Base-by-base conservation (phyloP, 2,113 vertebrate species). In the Chaenocephalus aceratus region DNA sequence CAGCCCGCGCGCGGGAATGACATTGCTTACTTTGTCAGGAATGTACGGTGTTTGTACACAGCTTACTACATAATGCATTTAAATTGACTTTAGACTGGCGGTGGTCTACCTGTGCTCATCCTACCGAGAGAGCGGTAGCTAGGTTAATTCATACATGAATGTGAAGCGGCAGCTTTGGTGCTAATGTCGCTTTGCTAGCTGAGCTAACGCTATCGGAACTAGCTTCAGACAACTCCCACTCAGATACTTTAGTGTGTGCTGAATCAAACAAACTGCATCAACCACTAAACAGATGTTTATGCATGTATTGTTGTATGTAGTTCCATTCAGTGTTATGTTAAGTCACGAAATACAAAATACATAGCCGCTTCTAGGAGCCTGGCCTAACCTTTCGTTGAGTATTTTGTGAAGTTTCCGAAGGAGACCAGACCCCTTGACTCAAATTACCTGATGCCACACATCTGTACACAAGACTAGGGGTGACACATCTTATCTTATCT, bases 1-100 rank as follows among this genome's bases (percentile, higher is more conserved):
- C 53, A 58, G 58, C 86, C 77, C 85, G 90, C 90, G 92, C 91
- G 92, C 92, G 92, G 91, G 91, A 93, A 88, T 84, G 80, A 54
- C 73, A 52, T 34, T 10, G 83, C 68, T 77, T 80, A 74, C 36
- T 21, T 36, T 2, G 3, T 51, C 0, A 3, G 2, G 0, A 44
- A 79, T n/a, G 5, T 3, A 1, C 0, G 1, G 0, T 12, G 70
- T 52, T 4, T 64, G 3, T 1, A 41, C 0, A 16, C 2, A 41
- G 6, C 11, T 51, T 7, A 4, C 34, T 0, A 14, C 0, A 0
- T 6, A 5, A 3, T 5, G 1, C 3, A 1, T 21, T 72, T 36
- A 3, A 15, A 8, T n/a, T 0, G 0, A 4, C 2, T 36, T 16
- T 2, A 2, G 36, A 11, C 5, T 4, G 8, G 1, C 0, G 2